Evolutionary conservation across 2,888 invertebrate genomes (phyloP), one percentile per base, ranked within the genome.

Genomic region (Phyto melanocephala): DNA sequence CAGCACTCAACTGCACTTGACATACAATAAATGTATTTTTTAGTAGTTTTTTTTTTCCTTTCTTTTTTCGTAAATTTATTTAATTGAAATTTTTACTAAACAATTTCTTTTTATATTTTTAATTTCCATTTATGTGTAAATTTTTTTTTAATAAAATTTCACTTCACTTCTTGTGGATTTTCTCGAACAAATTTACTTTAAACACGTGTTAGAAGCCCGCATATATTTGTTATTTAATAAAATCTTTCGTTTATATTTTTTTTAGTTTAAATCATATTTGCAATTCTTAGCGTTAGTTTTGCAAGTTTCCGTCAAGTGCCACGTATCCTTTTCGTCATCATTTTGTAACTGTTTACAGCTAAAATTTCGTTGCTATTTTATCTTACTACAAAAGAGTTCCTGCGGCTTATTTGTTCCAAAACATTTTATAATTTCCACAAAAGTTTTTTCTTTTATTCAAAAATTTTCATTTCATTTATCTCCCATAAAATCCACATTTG

Each of bases 281-380:
- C n/a, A 11, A 42, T 28, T 42, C 15, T 72, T 24, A 22, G 6
- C 28, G 28, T 22, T 8, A 13, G 15, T 40, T 15, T 45, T n/a
- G 35, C 5, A 24, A 76, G 6, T 35, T 45, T 60, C 82, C 82
- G 82, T 37, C 74, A 50, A 74, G 60, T 35, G 40, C 60, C 77
- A 82, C 82, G 82, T 82, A 82, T 82, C 82, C 82, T 79, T 82
- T 75, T 60, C 82, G 71, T 79, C 79, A 71, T 67, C 71, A 79
- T 76, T 82, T 82, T 75, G 47, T 17, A 71, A 82, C 82, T 82
- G 82, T 82, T 82, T 75, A 37, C 45, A 45, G 33, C 33, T 22
- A 24, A 72, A 52, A 67, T 52, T 58, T 40, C 72, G 24, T 72
- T 28, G 37, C 77, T 47, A 67, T 56, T 70, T 77, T 77, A 79